Evolutionary conservation across 2,797 vertebrate species (phyloP).

Genomic region (Sebastes kiyomatsui): DNA sequence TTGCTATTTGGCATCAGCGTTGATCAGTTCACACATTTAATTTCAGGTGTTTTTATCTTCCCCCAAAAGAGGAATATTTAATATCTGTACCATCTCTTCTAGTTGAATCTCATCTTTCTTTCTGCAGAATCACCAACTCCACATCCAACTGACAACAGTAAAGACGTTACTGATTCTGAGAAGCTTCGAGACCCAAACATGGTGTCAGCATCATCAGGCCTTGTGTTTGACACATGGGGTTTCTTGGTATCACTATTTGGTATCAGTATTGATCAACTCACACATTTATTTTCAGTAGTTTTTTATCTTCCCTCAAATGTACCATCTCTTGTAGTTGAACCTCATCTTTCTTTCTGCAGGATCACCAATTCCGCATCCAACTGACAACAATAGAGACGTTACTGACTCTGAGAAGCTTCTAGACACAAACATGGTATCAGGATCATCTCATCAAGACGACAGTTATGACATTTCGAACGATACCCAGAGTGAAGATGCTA

Average conservation of each 20-base stretch:
- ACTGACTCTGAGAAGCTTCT: neutral
- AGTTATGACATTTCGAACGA: no score
- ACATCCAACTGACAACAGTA: neutral
- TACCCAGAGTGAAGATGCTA: neutral
- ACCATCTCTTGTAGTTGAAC: neutral
- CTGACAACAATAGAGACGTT: neutral
- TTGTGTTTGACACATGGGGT: no score
- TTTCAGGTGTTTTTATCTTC: neutral
- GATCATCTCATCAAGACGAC: neutral
- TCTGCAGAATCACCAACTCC: slow-evolving; percentile 24
- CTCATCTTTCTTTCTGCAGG: neutral
- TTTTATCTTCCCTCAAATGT: neutral
- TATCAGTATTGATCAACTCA: neutral
- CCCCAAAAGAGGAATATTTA: neutral
- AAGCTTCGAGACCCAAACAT: neutral
- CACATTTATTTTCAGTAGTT: neutral
- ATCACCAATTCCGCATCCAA: neutral
- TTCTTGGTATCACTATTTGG: neutral
- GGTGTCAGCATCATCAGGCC: neutral
- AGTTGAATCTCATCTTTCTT: neutral
- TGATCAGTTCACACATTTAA: neutral
- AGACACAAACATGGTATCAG: neutral
- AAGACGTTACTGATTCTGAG: neutral
- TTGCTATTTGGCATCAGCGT: neutral
- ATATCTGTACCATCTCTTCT: neutral